phyloP scores from a whole-genome alignment of 2,888 invertebrate genomes.

The Galerucella nymphaeae region DNA sequence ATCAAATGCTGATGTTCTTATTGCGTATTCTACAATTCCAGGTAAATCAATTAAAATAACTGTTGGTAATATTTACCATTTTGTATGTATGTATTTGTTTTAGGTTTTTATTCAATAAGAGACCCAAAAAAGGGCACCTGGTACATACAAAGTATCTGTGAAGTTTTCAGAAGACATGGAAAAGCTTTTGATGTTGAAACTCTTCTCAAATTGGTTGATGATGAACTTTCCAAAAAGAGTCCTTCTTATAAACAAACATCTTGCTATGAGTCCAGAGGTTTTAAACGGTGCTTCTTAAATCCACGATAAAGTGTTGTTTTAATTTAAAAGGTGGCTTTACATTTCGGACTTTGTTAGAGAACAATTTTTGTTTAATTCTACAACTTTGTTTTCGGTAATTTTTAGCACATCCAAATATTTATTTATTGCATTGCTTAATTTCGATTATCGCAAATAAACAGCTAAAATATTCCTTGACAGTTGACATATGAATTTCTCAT shows the following conservation, averaged over 20 bases:
- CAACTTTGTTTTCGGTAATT: too few species aligned
- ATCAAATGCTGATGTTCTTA: slow-evolving; percentile 70
- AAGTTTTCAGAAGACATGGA: slow-evolving; percentile 73
- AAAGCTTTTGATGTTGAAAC: slow-evolving; percentile 73
- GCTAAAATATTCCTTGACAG: too few species aligned
- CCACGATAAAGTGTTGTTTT: slow-evolving; percentile 9
- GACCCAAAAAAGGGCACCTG: slow-evolving; percentile 73
- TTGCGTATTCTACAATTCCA: slow-evolving; percentile 74
- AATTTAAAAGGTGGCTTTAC: background rate
- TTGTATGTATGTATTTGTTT: slow-evolving; percentile 42
- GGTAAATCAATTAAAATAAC: slow-evolving; percentile 58
- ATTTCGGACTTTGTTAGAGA: background rate
- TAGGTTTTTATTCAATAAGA: slow-evolving; percentile 72
- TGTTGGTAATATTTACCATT: background rate
- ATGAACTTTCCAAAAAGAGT: slow-evolving; percentile 60
- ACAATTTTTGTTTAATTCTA: background rate
- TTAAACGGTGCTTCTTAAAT: slow-evolving; percentile 61
- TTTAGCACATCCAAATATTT: too few species aligned
- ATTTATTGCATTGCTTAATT: too few species aligned
- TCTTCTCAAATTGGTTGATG: slow-evolving; percentile 74
- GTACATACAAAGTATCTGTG: slow-evolving; percentile 78
- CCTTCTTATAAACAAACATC: slow-evolving; percentile 69
- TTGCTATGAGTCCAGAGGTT: slow-evolving; percentile 74
- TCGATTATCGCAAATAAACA: too few species aligned
- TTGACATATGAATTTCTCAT: too few species aligned